Evolutionary conservation across 2,797 vertebrate species (phyloP), one percentile per base, ranked within the genome.

Genomic region (Rachycentron canadum): DNA sequence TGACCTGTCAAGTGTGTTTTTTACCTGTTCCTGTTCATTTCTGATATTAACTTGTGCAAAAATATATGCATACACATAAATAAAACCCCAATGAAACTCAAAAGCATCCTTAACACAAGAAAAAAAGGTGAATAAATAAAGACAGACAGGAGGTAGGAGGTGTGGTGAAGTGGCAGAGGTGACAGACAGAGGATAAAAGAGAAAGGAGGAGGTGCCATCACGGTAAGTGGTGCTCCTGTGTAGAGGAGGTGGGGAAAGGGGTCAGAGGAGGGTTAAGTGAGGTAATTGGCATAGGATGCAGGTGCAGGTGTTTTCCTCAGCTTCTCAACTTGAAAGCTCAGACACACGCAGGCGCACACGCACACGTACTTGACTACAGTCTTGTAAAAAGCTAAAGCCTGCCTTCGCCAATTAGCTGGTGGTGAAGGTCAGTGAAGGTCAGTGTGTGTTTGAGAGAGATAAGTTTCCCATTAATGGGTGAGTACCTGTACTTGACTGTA

Each of bases 341-440:
- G 7, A 30, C 59, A 59, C 75, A 81, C 60, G 64, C 82, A 68
- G 68, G 59, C 41, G 17, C 72, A 81, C 61, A 59, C 1, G 1
- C 75, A 73, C 68, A 64, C 59, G 55, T 23, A 67, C 72, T 82
- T 75, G 52, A 87, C 78, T 68, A 60, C 45, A 81, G 82, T 69
- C 86, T 86, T 73, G 73, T 82, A 68, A 88, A 21, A 84, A 86
- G 81, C 76, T 71, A 90, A 85, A 88, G 65, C 69, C 84, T 78
- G 74, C 76, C 80, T 81, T 70, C 13, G 61, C 83, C 92, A 93
- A 93, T 94, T 94, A 95, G 90, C 90, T 73, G 72, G 60, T 77
- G 83, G 70, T 88, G 88, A 93, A 93, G 92, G 90, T 92, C 90
- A 89, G 73, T 34, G 81, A 86, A 85, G 88, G 91, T 91, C 86